Evolutionary conservation across 2,888 invertebrate genomes (phyloP), one percentile per base, ranked within the genome.

Genomic region (Sinodicranocentrus sp.): DNA sequence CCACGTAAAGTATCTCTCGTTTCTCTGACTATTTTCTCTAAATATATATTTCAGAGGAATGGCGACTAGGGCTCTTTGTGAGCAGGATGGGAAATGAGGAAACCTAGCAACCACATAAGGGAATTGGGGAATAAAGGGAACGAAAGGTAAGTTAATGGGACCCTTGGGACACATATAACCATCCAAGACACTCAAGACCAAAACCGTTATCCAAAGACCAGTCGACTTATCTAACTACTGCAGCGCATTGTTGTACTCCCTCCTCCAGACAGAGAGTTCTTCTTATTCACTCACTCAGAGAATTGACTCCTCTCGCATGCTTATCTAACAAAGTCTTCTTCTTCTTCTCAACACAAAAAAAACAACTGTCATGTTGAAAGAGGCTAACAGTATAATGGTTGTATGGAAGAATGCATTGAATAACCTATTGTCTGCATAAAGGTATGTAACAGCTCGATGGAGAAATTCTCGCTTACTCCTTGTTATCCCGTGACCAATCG

Each of bases 61-160:
- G n/a, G n/a, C n/a, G n/a, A n/a, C n/a, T n/a, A n/a, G n/a, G n/a
- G n/a, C n/a, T n/a, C n/a, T 8, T 26, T 67, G 63, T 44, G 17
- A 43, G 43, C 54, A 23, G 23, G 70, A 67, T 21, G 67, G 54
- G 52, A 25, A 71, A 75, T 61, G 70, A 71, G 59, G 26, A 61
- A 65, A 43, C 70, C 59, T 65, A 39, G 71, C 76, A 83, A 71
- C 77, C 83, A 68, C 84, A 73, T 77, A 73, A 68, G 84, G 73
- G 84, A 84, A 52, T 71, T 78, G 26, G 67, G 76, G 72, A 78
- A 54, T 59, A 68, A 72, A 71, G 70, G 65, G 71, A 80, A 84
- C 59, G 80, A 79, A 80, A 84, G 84, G 84, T 84, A 80, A 84
- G 80, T 79, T 84, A 84, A 84, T 84, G 84, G 70, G 80, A 44